A percentile compares a stretch with the other conserved stretches of the same genome.
phyloP scores from a whole-genome alignment of 2,888 invertebrate genomes.

The Ochropleura leucogaster region DNA sequence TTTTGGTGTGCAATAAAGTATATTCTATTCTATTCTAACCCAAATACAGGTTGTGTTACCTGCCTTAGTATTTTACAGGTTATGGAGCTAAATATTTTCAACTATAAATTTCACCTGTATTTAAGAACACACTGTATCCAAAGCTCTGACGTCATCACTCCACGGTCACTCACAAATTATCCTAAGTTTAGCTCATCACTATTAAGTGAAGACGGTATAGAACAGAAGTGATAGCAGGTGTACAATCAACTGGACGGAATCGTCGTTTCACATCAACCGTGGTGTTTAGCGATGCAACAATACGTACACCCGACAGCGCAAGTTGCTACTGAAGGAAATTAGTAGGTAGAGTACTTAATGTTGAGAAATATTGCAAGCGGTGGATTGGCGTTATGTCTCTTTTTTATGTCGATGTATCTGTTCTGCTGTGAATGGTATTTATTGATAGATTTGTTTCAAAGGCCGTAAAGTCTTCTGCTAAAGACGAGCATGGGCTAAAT shows the following conservation, averaged over 20 bases:
- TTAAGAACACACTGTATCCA: slow-evolving; percentile 12
- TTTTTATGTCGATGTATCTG: not conserved
- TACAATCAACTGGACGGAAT: slow-evolving; percentile 54
- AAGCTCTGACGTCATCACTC: slow-evolving; percentile 19
- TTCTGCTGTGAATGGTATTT: not conserved
- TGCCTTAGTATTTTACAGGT: not conserved
- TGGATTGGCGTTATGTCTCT: not conserved
- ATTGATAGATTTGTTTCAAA: not conserved
- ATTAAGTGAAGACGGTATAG: slow-evolving; percentile 12
- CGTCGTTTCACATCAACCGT: slow-evolving; percentile 56
- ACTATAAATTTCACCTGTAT: not conserved
- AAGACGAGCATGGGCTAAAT: not conserved
- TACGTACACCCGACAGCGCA: slow-evolving; percentile 72
- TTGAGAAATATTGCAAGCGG: slow-evolving; percentile 38
- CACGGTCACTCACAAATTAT: slow-evolving; percentile 22
- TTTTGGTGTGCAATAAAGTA: too few species aligned
- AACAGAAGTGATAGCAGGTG: slow-evolving; percentile 59
- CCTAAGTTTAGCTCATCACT: slow-evolving; percentile 9
- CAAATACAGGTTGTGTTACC: not conserved
- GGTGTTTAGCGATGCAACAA: slow-evolving; percentile 69
- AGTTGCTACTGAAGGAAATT: slow-evolving; percentile 56
- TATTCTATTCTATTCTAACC: too few species aligned
- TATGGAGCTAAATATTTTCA: not conserved
- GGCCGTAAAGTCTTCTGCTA: not conserved
- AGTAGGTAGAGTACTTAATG: slow-evolving; percentile 6